A percentile compares a stretch with the other conserved stretches of the same genome.
These are phyloP conservation scores for Tretioscincus oriximinensis DNA, from an alignment of 2,113 vertebrate species.

Conservation along the genomic window DNA sequence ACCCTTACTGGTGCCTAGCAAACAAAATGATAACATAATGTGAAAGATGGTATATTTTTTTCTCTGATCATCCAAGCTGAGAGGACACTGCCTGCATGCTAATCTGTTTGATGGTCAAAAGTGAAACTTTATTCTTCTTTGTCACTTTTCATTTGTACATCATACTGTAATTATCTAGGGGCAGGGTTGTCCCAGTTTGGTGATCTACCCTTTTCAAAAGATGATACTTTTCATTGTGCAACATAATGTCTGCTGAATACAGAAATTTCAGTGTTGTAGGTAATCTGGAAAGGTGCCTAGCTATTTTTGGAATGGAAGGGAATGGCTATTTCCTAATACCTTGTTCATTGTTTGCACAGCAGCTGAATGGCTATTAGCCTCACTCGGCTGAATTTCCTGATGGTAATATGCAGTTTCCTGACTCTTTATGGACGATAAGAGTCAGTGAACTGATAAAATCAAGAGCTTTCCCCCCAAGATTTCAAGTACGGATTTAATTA, in stretches of 20 bases:
- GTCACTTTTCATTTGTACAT: neutral
- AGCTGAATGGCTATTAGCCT: conserved; percentile 1
- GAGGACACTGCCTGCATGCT: neutral
- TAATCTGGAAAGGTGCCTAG: conserved; percentile 2
- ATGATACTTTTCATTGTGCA: neutral
- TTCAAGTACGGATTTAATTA: conserved; percentile 22
- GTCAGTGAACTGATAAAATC: conserved; percentile 13
- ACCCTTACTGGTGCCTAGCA: no score
- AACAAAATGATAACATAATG: no score
- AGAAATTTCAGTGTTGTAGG: neutral
- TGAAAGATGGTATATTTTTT: neutral
- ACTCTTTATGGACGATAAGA: conserved; percentile 5
- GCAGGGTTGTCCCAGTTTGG: neutral
- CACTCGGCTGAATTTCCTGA: neutral
- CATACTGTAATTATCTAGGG: neutral
- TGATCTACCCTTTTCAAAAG: neutral
- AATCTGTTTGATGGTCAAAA: no score
- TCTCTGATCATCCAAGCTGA: neutral
- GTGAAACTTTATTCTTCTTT: neutral
- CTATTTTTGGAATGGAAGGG: conserved; percentile 15
- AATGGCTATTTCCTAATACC: neutral
- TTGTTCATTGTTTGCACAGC: conserved; percentile 5
- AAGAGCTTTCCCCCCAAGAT: neutral
- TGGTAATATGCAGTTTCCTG: neutral
- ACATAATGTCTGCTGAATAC: neutral